Conservation (phyloP, 2,113 vertebrate genomes). For the Xyrauchen texanus region DNA sequence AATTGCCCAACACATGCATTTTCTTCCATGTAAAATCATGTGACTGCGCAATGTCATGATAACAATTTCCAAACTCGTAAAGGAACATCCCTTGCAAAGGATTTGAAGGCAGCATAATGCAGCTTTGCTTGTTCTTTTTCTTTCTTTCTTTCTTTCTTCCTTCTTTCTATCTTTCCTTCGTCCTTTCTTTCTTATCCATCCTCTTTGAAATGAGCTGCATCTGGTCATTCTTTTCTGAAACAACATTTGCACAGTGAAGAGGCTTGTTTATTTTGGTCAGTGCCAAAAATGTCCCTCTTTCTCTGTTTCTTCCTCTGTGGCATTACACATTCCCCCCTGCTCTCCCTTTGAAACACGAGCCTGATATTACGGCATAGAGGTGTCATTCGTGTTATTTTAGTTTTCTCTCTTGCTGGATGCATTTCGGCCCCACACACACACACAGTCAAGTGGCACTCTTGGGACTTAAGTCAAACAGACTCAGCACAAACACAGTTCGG, state of each 20-base stretch:
- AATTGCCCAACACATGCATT: too few relatives aligned
- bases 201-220: constrained; percentile 38
- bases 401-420: not conserved
- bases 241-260: constrained; percentile 56
- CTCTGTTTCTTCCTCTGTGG: constrained; percentile 24
- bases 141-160: too few relatives aligned
- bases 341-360: constrained; percentile 31
- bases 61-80: too few relatives aligned
- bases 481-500: constrained; percentile 12
- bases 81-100: too few relatives aligned
- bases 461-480: constrained; percentile 26
- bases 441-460: constrained; percentile 3
- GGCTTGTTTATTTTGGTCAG: constrained; percentile 67
- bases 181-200: too few relatives aligned
- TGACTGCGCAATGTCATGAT: too few relatives aligned
- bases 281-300: constrained; percentile 52
- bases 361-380: constrained; percentile 4
- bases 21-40: too few relatives aligned
- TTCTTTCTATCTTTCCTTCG: too few relatives aligned
- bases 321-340: constrained; percentile 10
- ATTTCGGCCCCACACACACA: not conserved
- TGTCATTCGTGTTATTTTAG: constrained; percentile 32
- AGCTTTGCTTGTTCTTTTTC: too few relatives aligned
- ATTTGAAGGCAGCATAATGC: too few relatives aligned
- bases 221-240: constrained; percentile 61